Percentiles rank a stretch among this genome's conserved stretches.
Conservation (phyloP, 2,113 vertebrate species). For the Grammomys dolichurus region DNA sequence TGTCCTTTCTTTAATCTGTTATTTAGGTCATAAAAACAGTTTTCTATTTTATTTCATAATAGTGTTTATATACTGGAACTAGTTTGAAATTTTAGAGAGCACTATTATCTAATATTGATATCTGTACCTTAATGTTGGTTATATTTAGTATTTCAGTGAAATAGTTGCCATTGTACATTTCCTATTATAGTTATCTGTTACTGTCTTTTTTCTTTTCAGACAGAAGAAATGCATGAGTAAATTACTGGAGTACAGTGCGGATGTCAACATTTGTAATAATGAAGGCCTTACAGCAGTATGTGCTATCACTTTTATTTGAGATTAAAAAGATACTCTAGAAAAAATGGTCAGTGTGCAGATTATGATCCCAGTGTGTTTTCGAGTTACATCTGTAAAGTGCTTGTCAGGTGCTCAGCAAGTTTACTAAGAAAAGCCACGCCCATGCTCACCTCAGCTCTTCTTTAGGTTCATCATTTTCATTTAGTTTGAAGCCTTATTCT, state of each 20-base stretch:
- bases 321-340: conserved; percentile 44
- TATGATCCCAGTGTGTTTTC: background rate
- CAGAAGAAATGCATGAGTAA: conserved; percentile 99
- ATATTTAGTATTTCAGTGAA: conserved; percentile 34
- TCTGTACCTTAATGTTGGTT: conserved; percentile 5
- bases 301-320: conserved; percentile 74
- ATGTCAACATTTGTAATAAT: conserved; percentile 99
- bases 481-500: conserved; percentile 38
- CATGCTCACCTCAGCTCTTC: background rate
- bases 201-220: conserved; percentile 85
- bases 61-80: conserved; percentile 46
- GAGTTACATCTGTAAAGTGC: conserved; percentile 19
- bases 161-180: conserved; percentile 43
- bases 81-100: background rate
- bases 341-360: conserved; percentile 35
- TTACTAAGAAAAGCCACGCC: conserved; percentile 22
- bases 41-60: conserved; percentile 58
- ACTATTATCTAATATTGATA: background rate
- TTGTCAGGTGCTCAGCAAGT: background rate
- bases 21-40: conserved; percentile 3
- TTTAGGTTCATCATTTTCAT: background rate
- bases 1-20: background rate
- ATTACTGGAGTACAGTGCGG: conserved; percentile 96
- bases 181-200: conserved; percentile 5
- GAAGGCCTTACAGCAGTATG: conserved; percentile 99